Evolutionary conservation across 2,888 invertebrate species (phyloP).

Genomic region (Adineta ricciae): DNA sequence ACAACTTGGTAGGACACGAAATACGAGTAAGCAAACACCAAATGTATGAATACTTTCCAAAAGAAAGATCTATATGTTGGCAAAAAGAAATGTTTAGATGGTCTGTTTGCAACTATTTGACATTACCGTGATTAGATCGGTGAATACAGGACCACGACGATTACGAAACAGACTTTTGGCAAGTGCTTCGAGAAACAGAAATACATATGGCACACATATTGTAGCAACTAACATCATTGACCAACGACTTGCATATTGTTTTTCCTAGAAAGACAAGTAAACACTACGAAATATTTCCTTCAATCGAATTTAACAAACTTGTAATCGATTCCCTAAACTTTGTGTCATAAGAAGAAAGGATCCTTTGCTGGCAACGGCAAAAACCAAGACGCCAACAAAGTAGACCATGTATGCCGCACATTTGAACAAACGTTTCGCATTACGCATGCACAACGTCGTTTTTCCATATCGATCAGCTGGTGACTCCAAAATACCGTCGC

Average conservation of each 20-base stretch:
- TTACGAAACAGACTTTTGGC: slow-evolving; percentile 33
- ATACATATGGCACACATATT: slow-evolving; percentile 33
- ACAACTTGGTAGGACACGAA: slow-evolving; percentile 42
- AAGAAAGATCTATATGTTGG: slow-evolving; percentile 39
- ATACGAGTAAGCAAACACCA: slow-evolving; percentile 44
- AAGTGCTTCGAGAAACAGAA: slow-evolving; percentile 33
- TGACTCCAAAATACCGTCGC: slow-evolving; percentile 29
- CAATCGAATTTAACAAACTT: background rate
- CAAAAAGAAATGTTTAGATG: background rate
- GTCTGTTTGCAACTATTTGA: background rate
- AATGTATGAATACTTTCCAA: slow-evolving; percentile 42
- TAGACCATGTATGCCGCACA: slow-evolving; percentile 71
- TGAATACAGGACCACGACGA: slow-evolving; percentile 28
- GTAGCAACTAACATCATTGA: slow-evolving; percentile 29
- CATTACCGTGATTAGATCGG: slow-evolving; percentile 31
- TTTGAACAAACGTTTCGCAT: slow-evolving; percentile 39
- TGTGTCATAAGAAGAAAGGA: slow-evolving; percentile 54
- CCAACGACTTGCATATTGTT: slow-evolving; percentile 34
- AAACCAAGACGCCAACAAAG: slow-evolving; percentile 70
- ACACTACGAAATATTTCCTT: background rate
- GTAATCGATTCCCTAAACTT: slow-evolving; percentile 31
- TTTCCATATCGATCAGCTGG: slow-evolving; percentile 34
- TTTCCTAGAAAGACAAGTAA: slow-evolving; percentile 7
- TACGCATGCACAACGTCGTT: slow-evolving; percentile 24
- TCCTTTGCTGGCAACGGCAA: slow-evolving; percentile 77